phyloP scores from a whole-genome alignment of 2,113 vertebrate species.

The Bambusicola thoracicus region DNA sequence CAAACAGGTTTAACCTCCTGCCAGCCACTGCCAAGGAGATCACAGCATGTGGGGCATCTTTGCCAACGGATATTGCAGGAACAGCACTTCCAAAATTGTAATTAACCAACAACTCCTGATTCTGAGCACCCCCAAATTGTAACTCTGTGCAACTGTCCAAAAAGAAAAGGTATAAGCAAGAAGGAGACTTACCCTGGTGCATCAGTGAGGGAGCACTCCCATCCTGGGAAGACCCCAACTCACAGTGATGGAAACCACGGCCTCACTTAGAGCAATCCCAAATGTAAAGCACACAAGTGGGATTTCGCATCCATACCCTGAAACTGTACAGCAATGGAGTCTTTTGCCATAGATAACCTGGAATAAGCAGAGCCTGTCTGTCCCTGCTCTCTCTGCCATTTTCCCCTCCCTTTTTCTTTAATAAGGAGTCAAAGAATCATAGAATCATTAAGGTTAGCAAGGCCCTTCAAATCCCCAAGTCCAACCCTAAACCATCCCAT shows the following conservation, averaged over 20 bases:
- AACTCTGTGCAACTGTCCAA: accelerated
- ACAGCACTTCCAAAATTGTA: not conserved
- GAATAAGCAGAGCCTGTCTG: not conserved
- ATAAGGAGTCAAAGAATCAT: not conserved
- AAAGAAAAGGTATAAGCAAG: not conserved
- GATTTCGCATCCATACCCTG: not conserved
- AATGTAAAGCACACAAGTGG: not conserved
- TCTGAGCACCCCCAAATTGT: not conserved
- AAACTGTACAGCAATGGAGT: accelerated
- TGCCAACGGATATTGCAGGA: not conserved
- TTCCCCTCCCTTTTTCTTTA: not conserved
- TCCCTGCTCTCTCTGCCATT: not conserved
- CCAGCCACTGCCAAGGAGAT: not conserved
- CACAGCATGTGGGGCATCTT: not conserved
- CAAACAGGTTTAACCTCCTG: not conserved
- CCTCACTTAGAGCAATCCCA: not conserved
- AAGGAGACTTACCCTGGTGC: not conserved
- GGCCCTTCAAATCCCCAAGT: too few relatives aligned
- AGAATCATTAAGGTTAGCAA: too few relatives aligned
- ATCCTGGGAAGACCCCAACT: not conserved
- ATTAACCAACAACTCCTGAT: accelerated
- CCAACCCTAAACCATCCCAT: too few relatives aligned
- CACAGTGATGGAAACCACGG: accelerated
- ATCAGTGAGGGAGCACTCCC: accelerated
- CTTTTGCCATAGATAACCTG: not conserved